Evolutionary conservation across 2,888 invertebrate species (phyloP), one percentile per base, ranked within the genome.

Genomic region (Thera obeliscata): DNA sequence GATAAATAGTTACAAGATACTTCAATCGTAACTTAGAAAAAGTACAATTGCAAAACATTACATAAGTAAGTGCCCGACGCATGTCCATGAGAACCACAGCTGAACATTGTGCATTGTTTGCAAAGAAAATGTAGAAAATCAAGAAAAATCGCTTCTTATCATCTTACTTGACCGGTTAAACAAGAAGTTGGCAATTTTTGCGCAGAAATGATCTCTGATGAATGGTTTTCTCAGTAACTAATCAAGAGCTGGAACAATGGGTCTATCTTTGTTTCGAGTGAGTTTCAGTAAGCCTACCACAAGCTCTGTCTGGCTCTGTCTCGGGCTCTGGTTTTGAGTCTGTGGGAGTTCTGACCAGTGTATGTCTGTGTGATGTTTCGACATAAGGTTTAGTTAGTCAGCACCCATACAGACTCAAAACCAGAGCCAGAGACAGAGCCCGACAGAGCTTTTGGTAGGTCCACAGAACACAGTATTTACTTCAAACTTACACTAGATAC

Each of bases 201-300:
- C 73, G 50, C 64, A 56, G 68, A 72, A 71, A 76, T 66, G 56
- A 46, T 69, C 66, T 59, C 43, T 7, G 64, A 62, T 22, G 22
- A 22, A 22, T 22, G 22, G 67, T 72, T n/a, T 50, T 38, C 49
- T 76, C 77, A 84, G 84, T 86, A 68, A 69, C 64, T 70, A 66
- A 70, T 63, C 36, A 69, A 73, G 72, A 69, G 69, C 65, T 64
- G 62, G 55, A 33, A 78, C 69, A 80, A 91, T 91, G 89, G 90
- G 90, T 67, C 76, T 89, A 64, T 78, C 85, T 38, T 79, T 90
- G 69, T 76, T 87, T 11, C 79, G 84, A 79, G 90, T 91, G 66
- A 89, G 91, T 43, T 56, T 56, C 41, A n/a, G 38, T 22, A 22
- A 22, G 22, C 22, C 22, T 22, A 22, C 22, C 22, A 22, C 22